Evolutionary conservation across 2,888 invertebrate species (phyloP), one percentile per base, ranked within the genome.

Genomic region (Neoitamus cyanurus): DNA sequence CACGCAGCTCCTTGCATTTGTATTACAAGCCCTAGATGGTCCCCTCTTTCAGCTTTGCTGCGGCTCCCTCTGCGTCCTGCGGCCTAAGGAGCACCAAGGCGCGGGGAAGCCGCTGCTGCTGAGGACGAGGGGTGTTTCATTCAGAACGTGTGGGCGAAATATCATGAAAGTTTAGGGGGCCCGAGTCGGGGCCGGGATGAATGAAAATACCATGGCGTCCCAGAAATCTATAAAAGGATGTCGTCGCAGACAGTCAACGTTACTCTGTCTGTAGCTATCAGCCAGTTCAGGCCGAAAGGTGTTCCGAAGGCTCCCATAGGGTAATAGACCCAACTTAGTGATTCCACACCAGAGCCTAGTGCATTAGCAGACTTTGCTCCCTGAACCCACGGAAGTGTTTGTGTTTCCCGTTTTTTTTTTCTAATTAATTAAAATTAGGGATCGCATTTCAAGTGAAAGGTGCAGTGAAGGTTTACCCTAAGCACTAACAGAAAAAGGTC

Each of bases 201-300:
- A 86, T 86, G 86, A 86, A 86, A 85, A 86, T 84, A 46, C 72
- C 68, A 84, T 68, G 28, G 77, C 77, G 28, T 75, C 58, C 36
- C n/a, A 68, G 25, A 69, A 87, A 85, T 87, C 87, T 87, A 87
- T 87, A 87, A 86, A 87, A 87, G 87, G 87, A 87, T 84, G 87
- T 87, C 83, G 85, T 84, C 83, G 48, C 84, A 84, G 83, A 84
- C 78, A 84, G 85, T 83, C 68, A 85, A 86, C 85, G 85, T 87
- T 87, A 87, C 87, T 87, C 87, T 87, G 86, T 87, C 85, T 83
- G 84, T 77, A 78, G 85, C 77, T 70, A 80, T 72, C 83, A 83
- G 72, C 46, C 48, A 83, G 85, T 82, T 84, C 72, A 86, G 83
- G 70, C 83, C 48, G 46, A 58, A 83, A 82, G 37, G 82, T 82